These are phyloP conservation scores for Beris morrisii DNA, from an alignment of 2,888 invertebrate genomes.

Conservation along the genomic window DNA sequence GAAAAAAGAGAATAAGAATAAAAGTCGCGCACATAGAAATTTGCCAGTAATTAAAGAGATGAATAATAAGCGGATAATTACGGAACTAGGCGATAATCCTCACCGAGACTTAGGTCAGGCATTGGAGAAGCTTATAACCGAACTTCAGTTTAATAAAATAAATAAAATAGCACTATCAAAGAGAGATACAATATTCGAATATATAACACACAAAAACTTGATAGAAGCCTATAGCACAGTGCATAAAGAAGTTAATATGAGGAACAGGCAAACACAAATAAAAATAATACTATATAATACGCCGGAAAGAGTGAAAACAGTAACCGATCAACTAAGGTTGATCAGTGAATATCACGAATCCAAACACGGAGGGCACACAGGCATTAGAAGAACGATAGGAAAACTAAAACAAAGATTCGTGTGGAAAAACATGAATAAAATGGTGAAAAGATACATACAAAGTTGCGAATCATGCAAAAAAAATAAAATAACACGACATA, in stretches of 20 bases:
- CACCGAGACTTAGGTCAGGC: background rate
- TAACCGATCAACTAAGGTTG: background rate
- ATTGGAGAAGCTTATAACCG: background rate
- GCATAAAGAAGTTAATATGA: background rate
- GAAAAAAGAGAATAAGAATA: too few species aligned
- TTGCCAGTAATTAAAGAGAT: background rate
- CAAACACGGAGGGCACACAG: too few species aligned
- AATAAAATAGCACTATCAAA: background rate
- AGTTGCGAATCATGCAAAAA: conserved; percentile 29
- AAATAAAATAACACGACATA: conserved; percentile 36
- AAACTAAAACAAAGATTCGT: too few species aligned
- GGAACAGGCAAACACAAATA: background rate
- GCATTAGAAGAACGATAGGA: background rate
- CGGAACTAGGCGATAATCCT: too few species aligned
- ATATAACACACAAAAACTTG: background rate
- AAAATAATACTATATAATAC: conserved; percentile 6
- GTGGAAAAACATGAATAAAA: too few species aligned
- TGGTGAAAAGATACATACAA: too few species aligned
- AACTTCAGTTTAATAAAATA: too few species aligned
- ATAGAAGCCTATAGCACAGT: background rate
- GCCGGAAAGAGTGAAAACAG: background rate
- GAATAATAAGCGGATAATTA: too few species aligned
- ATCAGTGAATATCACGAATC: too few species aligned
- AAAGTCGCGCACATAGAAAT: background rate
- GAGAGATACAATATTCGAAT: background rate